Base-by-base conservation (phyloP, 2,888 invertebrate species). In the Eledone cirrhosa region DNA sequence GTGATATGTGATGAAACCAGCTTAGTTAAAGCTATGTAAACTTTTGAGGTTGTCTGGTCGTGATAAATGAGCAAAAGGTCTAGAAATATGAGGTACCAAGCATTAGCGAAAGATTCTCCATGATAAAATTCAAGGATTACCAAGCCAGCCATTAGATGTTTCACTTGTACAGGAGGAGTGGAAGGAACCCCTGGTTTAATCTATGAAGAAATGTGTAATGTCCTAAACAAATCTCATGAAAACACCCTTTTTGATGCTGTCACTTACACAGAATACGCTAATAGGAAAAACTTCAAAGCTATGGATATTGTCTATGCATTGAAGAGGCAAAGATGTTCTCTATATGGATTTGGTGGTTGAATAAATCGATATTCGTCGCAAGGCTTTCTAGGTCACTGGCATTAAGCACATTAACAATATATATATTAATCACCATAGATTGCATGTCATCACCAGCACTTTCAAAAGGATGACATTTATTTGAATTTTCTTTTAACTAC, bases 221-320 rank as follows among this genome's bases (percentile, higher is more conserved):
- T 76, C 48, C 48, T 76, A 0, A 76, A 76, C 16, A 48, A 47
- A 1, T 76, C 47, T 24, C 29, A 47, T n/a, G 76, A 76, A 24
- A 76, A 76, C 27, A 48, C 47, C 1, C 47, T 76, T 2, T 48
- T 47, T 69, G 95, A 95, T 88, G 95, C 95, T n/a, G 95, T 95
- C 77, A 95, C 95, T 5, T 95, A 95, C 90, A 95, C 95, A 0
- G 95, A 96, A 88, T 95, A 96, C 88, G 95, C 95, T 48, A 96
- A 96, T 91, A 92, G 95, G 85, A 96, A 96, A 92, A 96, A 95
- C 1, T 95, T 96, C 72, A 96, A 95, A 0, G 95, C 95, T 24
- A 95, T 96, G 95, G 95, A 96, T 85, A 94, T 96, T 22, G 95
- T 96, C 76, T 96, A 95, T 88, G 41, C 76, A 16, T 19, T 76